Percentiles rank a stretch among this genome's conserved stretches.
Evolutionary conservation across 2,113 vertebrate species (phyloP).

Genomic region (Halcyon senegalensis): DNA sequence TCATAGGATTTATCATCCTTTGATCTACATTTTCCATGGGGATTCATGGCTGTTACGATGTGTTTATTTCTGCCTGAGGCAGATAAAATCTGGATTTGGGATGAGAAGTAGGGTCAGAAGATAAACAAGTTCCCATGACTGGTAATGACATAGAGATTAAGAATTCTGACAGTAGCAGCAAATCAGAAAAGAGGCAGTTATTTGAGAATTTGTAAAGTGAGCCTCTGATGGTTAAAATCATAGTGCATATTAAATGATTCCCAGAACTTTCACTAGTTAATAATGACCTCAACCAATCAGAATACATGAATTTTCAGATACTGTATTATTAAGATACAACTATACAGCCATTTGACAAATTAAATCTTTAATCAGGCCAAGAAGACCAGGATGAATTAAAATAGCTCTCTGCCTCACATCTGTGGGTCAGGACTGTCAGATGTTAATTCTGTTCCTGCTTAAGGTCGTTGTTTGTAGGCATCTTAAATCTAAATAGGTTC

Average conservation of each 20-base stretch:
- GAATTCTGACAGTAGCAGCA: neutral
- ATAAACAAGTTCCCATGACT: constrained; percentile 30
- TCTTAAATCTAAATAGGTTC: neutral
- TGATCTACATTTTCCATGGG: neutral
- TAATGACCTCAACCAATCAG: neutral
- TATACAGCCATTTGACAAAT: neutral
- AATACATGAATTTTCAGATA: neutral
- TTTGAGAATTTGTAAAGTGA: neutral
- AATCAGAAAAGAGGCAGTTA: neutral
- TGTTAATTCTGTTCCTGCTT: neutral
- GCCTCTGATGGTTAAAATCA: neutral
- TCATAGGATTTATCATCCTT: constrained; percentile 4
- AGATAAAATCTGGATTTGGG: constrained; percentile 16
- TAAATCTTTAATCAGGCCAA: neutral
- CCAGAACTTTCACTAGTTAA: neutral
- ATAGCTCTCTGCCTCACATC: neutral
- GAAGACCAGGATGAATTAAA: neutral
- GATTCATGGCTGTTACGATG: neutral
- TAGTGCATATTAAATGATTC: neutral
- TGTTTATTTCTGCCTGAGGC: constrained; percentile 10
- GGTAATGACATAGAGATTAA: neutral
- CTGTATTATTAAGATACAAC: neutral
- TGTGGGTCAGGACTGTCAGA: neutral
- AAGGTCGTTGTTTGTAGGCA: neutral
- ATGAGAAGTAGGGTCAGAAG: constrained; percentile 18